Conservation (phyloP, 2,888 invertebrate genomes). For the Troides aeacus region DNA sequence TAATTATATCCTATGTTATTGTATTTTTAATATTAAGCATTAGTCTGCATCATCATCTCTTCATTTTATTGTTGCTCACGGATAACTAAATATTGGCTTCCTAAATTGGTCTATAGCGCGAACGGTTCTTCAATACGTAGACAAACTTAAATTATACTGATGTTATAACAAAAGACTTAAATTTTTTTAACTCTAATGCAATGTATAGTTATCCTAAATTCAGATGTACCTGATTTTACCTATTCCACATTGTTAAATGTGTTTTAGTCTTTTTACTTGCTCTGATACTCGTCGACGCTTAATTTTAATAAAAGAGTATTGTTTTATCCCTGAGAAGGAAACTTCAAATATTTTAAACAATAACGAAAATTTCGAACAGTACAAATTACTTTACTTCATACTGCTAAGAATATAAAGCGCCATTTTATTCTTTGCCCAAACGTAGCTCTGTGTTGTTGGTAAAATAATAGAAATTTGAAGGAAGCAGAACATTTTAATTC, state of each 20-base stretch:
- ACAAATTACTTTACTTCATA: constrained; percentile 22
- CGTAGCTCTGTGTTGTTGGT: constrained; percentile 18
- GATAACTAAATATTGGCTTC: too few species aligned
- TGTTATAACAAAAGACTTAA: too few species aligned
- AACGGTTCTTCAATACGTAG: too few species aligned
- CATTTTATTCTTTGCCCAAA: constrained; percentile 3
- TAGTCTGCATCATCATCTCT: background rate
- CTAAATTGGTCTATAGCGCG: too few species aligned
- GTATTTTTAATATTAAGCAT: background rate
- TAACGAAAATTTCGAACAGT: constrained; percentile 12
- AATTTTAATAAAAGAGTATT: constrained; percentile 10
- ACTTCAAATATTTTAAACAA: constrained; percentile 24
- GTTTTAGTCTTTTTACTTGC: background rate
- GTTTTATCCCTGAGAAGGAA: constrained; percentile 8
- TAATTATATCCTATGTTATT: background rate
- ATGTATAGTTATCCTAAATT: too few species aligned
- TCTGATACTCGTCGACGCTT: background rate
- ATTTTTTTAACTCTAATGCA: too few species aligned
- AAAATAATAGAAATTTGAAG: constrained; percentile 26
- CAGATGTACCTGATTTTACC: too few species aligned
- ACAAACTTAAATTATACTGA: too few species aligned
- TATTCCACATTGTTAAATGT: background rate
- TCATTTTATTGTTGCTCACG: background rate
- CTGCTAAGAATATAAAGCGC: constrained; percentile 12
- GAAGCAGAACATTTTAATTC: constrained; percentile 31